Conservation (phyloP, 2,888 invertebrate genomes). For the Sesia apiformis region DNA sequence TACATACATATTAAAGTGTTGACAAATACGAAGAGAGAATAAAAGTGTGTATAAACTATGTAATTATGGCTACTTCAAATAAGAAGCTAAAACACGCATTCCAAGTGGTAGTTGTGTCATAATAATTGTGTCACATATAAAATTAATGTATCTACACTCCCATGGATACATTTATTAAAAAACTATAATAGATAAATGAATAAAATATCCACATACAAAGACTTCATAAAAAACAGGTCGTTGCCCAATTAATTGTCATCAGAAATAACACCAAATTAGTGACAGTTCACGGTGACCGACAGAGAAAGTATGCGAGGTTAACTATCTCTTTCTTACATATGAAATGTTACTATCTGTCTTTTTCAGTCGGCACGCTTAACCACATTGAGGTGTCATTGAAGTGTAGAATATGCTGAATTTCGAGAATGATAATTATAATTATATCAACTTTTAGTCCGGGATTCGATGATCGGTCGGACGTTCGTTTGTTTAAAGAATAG, state of each 20-base stretch:
- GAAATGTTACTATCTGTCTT: background rate
- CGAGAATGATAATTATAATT: background rate
- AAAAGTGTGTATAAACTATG: too few species aligned
- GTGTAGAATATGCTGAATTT: background rate
- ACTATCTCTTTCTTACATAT: background rate
- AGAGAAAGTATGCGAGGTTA: background rate
- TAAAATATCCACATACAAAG: background rate
- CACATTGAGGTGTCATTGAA: background rate
- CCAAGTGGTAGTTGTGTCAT: too few species aligned
- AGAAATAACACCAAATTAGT: slow-evolving; percentile 30
- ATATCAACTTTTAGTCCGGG: too few species aligned
- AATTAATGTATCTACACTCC: too few species aligned
- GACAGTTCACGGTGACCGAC: slow-evolving; percentile 17
- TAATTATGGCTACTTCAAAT: too few species aligned
- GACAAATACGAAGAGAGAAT: too few species aligned
- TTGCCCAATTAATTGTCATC: slow-evolving; percentile 24
- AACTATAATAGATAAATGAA: background rate
- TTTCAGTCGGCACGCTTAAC: background rate
- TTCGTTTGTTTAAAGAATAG: background rate
- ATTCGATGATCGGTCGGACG: background rate
- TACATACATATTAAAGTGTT: too few species aligned
- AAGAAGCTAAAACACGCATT: too few species aligned
- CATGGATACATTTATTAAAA: background rate
- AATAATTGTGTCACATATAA: too few species aligned
- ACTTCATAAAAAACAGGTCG: slow-evolving; percentile 13